phyloP scores from a whole-genome alignment of 2,888 invertebrate species.

The Dromius quadrimaculatus region DNA sequence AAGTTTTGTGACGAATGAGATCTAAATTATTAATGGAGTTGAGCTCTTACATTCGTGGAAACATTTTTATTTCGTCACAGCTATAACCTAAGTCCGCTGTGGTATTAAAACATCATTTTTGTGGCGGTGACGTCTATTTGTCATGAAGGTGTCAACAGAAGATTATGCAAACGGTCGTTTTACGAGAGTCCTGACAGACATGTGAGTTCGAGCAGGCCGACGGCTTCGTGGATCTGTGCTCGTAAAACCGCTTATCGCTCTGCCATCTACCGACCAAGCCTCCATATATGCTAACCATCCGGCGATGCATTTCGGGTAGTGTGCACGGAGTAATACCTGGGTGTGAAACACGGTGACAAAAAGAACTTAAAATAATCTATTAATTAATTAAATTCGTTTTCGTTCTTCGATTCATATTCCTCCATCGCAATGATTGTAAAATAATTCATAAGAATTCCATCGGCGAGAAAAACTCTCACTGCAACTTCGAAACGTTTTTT shows the following conservation, averaged over 20 bases:
- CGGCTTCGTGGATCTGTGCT: conserved; percentile 15
- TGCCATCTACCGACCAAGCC: conserved; percentile 29
- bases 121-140: conserved; percentile 56
- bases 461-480: conserved; percentile 39
- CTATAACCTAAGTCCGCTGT: conserved; percentile 22
- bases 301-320: too few relatives aligned
- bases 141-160: conserved; percentile 57
- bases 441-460: conserved; percentile 55
- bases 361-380: neutral
- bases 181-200: conserved; percentile 46
- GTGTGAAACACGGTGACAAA: neutral
- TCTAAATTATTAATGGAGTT: too few relatives aligned
- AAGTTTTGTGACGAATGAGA: too few relatives aligned
- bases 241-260: conserved; percentile 30
- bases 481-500: conserved; percentile 37
- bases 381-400: neutral
- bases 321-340: neutral
- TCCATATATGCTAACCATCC: conserved; percentile 15
- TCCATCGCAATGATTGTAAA: conserved; percentile 57
- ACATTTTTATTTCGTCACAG: too few relatives aligned
- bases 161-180: conserved; percentile 54
- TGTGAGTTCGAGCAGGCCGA: conserved; percentile 1
- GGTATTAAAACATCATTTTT: conserved; percentile 55
- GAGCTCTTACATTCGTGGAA: too few relatives aligned
- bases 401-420: too few relatives aligned